These are phyloP conservation scores for Malaclemys terrapin DNA, from an alignment of 2,113 vertebrate species.

Conservation along the genomic window DNA sequence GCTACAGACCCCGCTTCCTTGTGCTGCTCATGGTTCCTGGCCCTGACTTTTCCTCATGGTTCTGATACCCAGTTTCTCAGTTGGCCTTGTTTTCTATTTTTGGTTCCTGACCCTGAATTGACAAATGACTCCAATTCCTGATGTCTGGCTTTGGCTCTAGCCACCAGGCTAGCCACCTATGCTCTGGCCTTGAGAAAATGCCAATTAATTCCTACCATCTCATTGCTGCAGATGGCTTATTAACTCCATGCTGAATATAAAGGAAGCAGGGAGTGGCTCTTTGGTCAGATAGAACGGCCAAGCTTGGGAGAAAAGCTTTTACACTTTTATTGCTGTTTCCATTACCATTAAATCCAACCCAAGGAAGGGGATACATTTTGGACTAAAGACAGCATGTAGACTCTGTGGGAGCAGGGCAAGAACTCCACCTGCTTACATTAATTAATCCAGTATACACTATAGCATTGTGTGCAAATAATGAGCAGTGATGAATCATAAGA, in stretches of 20 bases:
- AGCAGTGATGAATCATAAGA: constrained; percentile 66
- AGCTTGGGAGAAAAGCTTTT: constrained; percentile 8
- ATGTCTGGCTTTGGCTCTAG: not conserved
- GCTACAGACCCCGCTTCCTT: not conserved
- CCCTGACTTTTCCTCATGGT: not conserved
- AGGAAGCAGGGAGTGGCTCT: not conserved
- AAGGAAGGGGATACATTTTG: not conserved
- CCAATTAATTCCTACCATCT: not conserved
- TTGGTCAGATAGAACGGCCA: not conserved
- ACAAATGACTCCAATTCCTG: not conserved
- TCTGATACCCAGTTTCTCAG: not conserved
- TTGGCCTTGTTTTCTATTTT: not conserved
- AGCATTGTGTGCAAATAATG: constrained; percentile 43
- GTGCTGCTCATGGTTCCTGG: not conserved
- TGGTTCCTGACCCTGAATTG: not conserved
- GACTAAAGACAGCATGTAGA: not conserved
- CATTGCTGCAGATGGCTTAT: not conserved
- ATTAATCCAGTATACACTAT: not conserved
- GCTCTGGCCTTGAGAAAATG: not conserved
- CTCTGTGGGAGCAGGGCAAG: not conserved
- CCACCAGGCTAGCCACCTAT: not conserved
- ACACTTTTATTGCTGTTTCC: not conserved
- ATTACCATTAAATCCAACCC: not conserved
- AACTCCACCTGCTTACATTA: constrained; percentile 36
- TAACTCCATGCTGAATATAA: not conserved